Base-by-base conservation (phyloP, 2,797 vertebrate genomes). In the Hylomyscus alleni region DNA sequence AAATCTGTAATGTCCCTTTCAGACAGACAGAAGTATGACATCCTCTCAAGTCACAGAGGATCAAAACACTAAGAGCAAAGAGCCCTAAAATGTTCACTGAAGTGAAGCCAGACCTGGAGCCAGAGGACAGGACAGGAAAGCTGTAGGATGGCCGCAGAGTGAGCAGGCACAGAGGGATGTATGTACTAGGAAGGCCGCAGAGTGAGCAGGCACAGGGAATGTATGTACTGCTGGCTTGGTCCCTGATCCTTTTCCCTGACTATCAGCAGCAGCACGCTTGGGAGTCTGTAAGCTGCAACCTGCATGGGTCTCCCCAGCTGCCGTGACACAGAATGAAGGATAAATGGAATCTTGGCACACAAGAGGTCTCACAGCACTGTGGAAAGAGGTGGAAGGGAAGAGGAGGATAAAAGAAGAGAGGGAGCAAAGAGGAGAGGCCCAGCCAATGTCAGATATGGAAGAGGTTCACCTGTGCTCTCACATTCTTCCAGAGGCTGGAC, bases 301-400 rank as follows among this genome's bases (percentile, higher is more conserved):
- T 34, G 19, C 34, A 11, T 0, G 0, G 22, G 19, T n/a, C n/a
- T 58, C 44, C 65, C 34, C 29, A 40, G 50, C 40, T 1, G 0
- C 50, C 44, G 54, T 4, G 54, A 96, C 82, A 88, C 2, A 14
- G 69, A 89, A 96, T 67, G 92, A 54, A 92, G 62, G 85, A 82
- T 11, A 92, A 82, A 97, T 84, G 88, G 82, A 20, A n/a, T 85
- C 93, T 82, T 60, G 67, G 93, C 93, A 96, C 93, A 97, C 83
- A 92, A 17, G 94, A 76, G 89, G 72, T 77, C 94, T 96, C 56
- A 89, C 60, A 56, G 87, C 3, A 92, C 93, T 92, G 90, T 97
- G 95, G 93, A 90, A 73, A 93, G 95, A 90, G 90, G n/a, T 20
- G 17, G 56, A 26, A 69, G 67, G 78, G 19, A n/a, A 29, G 65